These are phyloP conservation scores for Timema podura DNA, from an alignment of 2,888 invertebrate genomes.

Conservation along the genomic window DNA sequence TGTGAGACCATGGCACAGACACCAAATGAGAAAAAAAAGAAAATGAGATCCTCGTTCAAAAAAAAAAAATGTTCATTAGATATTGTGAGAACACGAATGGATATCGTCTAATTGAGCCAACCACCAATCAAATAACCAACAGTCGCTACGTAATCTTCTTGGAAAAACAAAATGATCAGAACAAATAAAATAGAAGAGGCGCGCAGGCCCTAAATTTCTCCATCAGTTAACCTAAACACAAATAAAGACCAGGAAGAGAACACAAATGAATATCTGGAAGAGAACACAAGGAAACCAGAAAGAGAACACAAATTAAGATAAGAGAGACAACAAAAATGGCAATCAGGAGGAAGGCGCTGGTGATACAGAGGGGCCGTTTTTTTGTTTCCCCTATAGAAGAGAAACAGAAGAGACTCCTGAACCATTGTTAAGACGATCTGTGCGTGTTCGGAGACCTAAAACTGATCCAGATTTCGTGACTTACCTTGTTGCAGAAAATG, in stretches of 20 bases:
- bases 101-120: neutral
- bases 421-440: neutral
- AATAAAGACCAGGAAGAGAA: neutral
- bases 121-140: neutral
- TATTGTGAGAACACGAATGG: neutral
- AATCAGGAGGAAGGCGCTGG: too few relatives aligned
- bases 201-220: neutral
- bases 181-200: neutral
- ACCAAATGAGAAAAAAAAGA: neutral
- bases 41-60: neutral
- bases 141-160: neutral
- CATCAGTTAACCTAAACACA: too few relatives aligned
- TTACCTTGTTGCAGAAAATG: neutral
- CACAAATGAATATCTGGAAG: neutral
- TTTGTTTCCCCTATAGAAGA: too few relatives aligned
- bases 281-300: neutral
- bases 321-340: neutral
- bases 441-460: neutral
- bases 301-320: neutral
- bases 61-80: neutral
- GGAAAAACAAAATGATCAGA: neutral
- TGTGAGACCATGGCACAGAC: neutral
- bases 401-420: too few relatives aligned
- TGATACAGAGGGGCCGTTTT: too few relatives aligned
- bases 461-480: neutral